Evolutionary conservation across 23 tunicate species (phyloP).

Genomic region (Ciona savignyi): DNA sequence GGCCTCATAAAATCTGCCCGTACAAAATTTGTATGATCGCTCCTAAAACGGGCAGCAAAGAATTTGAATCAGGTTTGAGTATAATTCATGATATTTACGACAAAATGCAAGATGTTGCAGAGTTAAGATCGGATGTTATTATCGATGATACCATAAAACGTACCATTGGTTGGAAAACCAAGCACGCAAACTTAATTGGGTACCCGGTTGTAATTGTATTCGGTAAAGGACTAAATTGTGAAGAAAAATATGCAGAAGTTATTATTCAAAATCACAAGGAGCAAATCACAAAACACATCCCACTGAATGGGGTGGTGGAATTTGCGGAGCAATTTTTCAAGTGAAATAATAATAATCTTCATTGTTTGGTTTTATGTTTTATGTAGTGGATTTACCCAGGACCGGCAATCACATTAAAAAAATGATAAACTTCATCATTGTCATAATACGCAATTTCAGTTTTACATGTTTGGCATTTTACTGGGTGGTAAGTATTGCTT

Average conservation of each 20-base stretch:
- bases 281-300: neutral
- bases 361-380: neutral
- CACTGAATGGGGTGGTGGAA: neutral
- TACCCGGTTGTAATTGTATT: constrained; percentile 61
- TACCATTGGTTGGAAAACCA: constrained; percentile 64
- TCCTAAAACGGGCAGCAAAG: constrained; percentile 58
- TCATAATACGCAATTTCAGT: constrained; percentile 92
- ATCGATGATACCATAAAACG: constrained; percentile 49
- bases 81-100: constrained; percentile 23
- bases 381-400: constrained; percentile 18
- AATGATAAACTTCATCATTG: constrained; percentile 89
- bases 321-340: neutral
- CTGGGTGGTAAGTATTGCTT: constrained; percentile 58
- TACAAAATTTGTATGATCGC: constrained; percentile 75
- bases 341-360: neutral
- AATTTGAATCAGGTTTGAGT: neutral
- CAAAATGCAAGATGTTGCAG: constrained; percentile 3
- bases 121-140: constrained; percentile 44
- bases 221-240: constrained; percentile 30
- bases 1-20: constrained; percentile 69
- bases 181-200: constrained; percentile 60
- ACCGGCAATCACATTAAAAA: constrained; percentile 82
- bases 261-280: constrained; percentile 22
- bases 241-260: constrained; percentile 36
- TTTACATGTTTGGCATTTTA: constrained; percentile 63